These are phyloP conservation scores for Neolamprologus hecqui DNA, from an alignment of 2,113 vertebrate species.

Conservation along the genomic window DNA sequence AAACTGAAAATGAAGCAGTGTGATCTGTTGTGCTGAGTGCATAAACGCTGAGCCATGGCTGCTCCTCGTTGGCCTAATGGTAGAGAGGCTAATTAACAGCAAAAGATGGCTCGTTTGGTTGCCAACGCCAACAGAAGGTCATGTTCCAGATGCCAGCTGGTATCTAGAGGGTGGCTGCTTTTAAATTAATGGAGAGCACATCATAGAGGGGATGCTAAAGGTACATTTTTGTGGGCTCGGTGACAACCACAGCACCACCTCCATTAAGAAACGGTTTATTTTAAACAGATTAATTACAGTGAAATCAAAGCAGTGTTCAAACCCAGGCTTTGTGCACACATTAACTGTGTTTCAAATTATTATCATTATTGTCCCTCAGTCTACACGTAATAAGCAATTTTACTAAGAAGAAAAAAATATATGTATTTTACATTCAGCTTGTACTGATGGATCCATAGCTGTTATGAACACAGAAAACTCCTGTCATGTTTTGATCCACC, in stretches of 20 bases:
- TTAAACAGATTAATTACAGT: not conserved
- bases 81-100: conserved; percentile 41
- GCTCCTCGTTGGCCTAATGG: conserved; percentile 18
- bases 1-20: conserved; percentile 23
- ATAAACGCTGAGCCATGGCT: conserved; percentile 1
- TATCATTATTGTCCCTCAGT: not conserved
- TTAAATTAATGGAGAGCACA: conserved; percentile 29
- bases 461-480: not conserved
- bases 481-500: not conserved
- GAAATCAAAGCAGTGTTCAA: not conserved
- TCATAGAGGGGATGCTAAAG: not conserved
- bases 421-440: not conserved
- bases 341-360: not conserved
- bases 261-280: not conserved
- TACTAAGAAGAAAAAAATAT: not conserved
- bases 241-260: not conserved
- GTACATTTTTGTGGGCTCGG: not conserved
- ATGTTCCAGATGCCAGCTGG: conserved; percentile 41
- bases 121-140: conserved; percentile 40
- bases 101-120: conserved; percentile 10
- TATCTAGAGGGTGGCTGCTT: conserved; percentile 35
- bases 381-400: not conserved
- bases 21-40: conserved; percentile 17
- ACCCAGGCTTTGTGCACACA: not conserved
- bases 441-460: not conserved